These are phyloP conservation scores for Drosophila persimilis DNA, from an alignment of 1,140 invertebrate species.

Conservation along the genomic window DNA sequence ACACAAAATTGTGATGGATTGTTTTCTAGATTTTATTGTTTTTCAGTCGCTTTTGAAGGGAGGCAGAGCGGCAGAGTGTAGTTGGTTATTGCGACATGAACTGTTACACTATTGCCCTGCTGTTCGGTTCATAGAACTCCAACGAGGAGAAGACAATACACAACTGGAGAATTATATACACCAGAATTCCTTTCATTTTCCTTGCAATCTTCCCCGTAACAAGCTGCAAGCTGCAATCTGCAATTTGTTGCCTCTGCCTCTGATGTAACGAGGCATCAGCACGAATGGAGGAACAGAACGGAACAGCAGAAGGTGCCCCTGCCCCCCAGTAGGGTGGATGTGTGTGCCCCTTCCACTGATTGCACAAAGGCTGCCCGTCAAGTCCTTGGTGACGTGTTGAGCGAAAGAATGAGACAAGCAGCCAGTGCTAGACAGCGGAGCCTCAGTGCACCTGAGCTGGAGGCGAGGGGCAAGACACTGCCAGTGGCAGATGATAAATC, in stretches of 20 bases:
- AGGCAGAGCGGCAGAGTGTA: background rate
- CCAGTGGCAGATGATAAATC: conserved; percentile 7
- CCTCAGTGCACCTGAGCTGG: conserved; percentile 50
- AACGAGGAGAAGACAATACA: conserved; percentile 46
- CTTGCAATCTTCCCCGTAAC: conserved; percentile 44
- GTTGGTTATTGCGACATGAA: conserved; percentile 15
- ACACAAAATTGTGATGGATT: conserved; percentile 34
- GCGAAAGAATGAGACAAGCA: conserved; percentile 61
- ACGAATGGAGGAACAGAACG: conserved; percentile 29
- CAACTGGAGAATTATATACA: conserved; percentile 45
- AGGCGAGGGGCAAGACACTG: conserved; percentile 17
- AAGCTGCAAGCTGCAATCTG: conserved; percentile 58
- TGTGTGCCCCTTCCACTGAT: conserved; percentile 61
- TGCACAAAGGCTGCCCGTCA: conserved; percentile 74
- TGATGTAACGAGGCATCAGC: conserved; percentile 50
- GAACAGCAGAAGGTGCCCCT: conserved; percentile 11
- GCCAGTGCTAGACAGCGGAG: conserved; percentile 31
- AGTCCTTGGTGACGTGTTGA: conserved; percentile 78
- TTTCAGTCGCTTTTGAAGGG: conserved; percentile 6
- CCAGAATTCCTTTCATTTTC: conserved; percentile 18
- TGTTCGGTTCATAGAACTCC: conserved; percentile 12
- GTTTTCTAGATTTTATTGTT: conserved; percentile 22
- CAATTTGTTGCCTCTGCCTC: conserved; percentile 13
- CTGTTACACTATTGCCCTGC: conserved; percentile 28
- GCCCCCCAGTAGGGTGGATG: background rate